A percentile compares a stretch with the other conserved stretches of the same genome.
phyloP scores from a whole-genome alignment of 2,113 vertebrate genomes.

The Triplophysa dalaica region DNA sequence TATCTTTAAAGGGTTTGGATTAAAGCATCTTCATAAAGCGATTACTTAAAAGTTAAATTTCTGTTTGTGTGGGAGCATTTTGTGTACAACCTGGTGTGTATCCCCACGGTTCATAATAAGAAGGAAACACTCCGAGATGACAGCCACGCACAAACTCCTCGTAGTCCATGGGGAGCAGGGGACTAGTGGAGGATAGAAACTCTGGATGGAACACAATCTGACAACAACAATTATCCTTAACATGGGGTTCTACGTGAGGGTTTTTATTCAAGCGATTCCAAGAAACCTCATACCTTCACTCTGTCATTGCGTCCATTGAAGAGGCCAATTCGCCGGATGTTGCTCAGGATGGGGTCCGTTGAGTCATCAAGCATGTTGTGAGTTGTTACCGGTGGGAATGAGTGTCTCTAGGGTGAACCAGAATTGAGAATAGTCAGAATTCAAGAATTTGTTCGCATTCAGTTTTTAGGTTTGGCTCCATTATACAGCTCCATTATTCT shows the following conservation, averaged over 20 bases:
- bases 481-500: too few species aligned
- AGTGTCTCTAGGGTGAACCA: slow-evolving; percentile 73
- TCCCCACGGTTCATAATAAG: slow-evolving; percentile 98
- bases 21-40: too few species aligned
- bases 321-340: slow-evolving; percentile 88
- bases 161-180: slow-evolving; percentile 94
- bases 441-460: too few species aligned
- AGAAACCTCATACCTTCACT: slow-evolving; percentile 79
- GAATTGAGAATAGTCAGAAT: too few species aligned
- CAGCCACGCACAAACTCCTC: slow-evolving; percentile 97
- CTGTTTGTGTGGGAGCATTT: neutral
- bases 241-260: neutral
- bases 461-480: too few species aligned
- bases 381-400: slow-evolving; percentile 93
- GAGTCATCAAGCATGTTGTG: slow-evolving; percentile 95
- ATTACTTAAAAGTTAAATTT: neutral
- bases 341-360: slow-evolving; percentile 88
- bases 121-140: slow-evolving; percentile 95
- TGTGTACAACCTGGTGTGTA: slow-evolving; percentile 87
- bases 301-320: slow-evolving; percentile 91
- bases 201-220: slow-evolving; percentile 95
- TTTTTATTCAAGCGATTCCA: too few species aligned
- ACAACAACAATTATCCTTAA: neutral
- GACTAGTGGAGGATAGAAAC: slow-evolving; percentile 96
- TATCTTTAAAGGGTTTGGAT: too few species aligned